Percentiles rank a stretch among this genome's conserved stretches.
Evolutionary conservation across 2,113 vertebrate genomes (phyloP).

Genomic region (Vombatus ursinus): DNA sequence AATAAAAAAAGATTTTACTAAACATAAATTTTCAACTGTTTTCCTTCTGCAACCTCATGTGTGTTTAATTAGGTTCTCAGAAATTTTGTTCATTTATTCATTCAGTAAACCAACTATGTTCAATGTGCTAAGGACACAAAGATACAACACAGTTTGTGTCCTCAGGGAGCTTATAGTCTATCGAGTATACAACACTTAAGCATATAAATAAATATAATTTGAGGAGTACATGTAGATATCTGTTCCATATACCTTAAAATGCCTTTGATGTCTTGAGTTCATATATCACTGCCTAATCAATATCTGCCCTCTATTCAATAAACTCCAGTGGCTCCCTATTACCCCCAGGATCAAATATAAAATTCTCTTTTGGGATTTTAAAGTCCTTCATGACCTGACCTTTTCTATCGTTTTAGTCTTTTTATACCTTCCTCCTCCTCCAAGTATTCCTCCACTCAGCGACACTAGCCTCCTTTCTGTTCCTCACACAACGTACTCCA

Average conservation of each 20-base stretch:
- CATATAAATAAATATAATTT: not conserved
- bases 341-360: not conserved
- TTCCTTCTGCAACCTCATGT: not conserved
- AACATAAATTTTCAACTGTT: not conserved
- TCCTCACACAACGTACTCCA: too few relatives aligned
- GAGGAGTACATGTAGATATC: not conserved
- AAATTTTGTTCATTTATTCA: slow-evolving; percentile 1
- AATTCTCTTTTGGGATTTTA: not conserved
- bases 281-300: not conserved
- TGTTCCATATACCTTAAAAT: not conserved
- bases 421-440: too few relatives aligned
- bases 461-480: too few relatives aligned
- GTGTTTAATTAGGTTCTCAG: not conserved
- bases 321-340: not conserved
- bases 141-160: not conserved
- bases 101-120: not conserved
- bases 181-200: not conserved
- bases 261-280: not conserved
- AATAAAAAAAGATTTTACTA: not conserved
- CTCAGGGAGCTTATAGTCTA: not conserved
- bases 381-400: not conserved
- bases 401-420: not conserved
- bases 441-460: too few relatives aligned
- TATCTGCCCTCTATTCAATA: not conserved
- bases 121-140: not conserved